These are phyloP conservation scores for Phyllotis vaccarum DNA, from an alignment of 2,797 vertebrate species.

Conservation along the genomic window DNA sequence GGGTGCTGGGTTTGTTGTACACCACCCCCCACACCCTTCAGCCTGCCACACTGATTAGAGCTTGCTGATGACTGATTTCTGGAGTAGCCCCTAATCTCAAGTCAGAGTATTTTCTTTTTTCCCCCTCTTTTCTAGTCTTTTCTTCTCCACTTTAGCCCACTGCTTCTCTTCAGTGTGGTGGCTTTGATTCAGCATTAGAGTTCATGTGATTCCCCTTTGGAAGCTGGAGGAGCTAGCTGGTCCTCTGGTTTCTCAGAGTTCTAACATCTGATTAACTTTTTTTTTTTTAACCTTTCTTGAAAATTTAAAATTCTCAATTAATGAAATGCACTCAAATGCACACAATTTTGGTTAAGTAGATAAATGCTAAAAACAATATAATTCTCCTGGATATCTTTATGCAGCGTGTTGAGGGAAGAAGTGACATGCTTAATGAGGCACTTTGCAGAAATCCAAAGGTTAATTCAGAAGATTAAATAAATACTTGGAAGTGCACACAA, in stretches of 20 bases:
- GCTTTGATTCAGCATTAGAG: background rate
- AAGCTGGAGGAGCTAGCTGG: background rate
- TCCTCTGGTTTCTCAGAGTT: conserved; percentile 5
- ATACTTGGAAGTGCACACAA: conserved; percentile 38
- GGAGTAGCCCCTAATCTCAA: background rate
- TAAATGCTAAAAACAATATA: conserved; percentile 60
- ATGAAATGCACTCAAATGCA: conserved; percentile 17
- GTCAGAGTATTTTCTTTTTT: background rate
- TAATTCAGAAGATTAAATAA: conserved; percentile 70
- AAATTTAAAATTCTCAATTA: conserved; percentile 54
- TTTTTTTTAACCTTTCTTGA: conserved; percentile 34
- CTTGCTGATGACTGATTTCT: background rate
- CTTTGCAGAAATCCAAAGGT: conserved; percentile 72
- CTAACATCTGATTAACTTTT: conserved; percentile 22
- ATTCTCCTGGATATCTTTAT: conserved; percentile 58
- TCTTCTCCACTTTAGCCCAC: background rate
- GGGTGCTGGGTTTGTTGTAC: too few relatives aligned
- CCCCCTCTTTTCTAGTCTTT: background rate
- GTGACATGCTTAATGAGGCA: conserved; percentile 56
- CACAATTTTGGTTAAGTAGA: conserved; percentile 53
- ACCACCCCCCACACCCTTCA: background rate
- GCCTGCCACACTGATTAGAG: background rate
- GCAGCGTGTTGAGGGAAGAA: conserved; percentile 10
- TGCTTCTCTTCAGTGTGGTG: background rate
- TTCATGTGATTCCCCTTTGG: background rate